phyloP scores from a whole-genome alignment of 2,797 vertebrate genomes.

The Sus cebifrons region DNA sequence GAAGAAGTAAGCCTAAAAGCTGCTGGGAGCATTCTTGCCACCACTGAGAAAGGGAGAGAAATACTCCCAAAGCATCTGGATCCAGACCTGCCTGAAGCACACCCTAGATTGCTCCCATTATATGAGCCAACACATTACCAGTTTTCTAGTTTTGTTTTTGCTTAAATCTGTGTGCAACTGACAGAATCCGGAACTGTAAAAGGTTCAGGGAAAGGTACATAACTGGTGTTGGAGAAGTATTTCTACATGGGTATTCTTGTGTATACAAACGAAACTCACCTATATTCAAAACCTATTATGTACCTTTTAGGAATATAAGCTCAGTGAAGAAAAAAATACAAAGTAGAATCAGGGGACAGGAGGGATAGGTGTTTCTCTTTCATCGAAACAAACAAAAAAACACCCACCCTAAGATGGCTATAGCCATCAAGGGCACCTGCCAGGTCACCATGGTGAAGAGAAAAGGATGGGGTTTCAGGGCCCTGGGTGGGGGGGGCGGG shows the following conservation, averaged over 20 bases:
- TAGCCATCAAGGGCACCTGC: background rate
- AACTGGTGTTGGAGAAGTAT: background rate
- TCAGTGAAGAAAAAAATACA: background rate
- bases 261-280: background rate
- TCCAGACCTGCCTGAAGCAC: background rate
- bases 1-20: background rate
- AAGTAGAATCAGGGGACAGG: background rate
- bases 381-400: no score
- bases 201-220: background rate
- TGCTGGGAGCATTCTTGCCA: background rate
- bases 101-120: background rate
- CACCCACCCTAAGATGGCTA: background rate
- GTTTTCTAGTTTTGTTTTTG: background rate
- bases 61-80: background rate
- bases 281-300: background rate
- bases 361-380: background rate
- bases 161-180: background rate
- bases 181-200: background rate
- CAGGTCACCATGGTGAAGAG: fast-evolving
- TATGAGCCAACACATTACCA: background rate
- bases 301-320: background rate
- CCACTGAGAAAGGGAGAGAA: background rate
- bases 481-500: no score
- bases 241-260: background rate
- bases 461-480: background rate